Evolutionary conservation across 2,888 invertebrate species (phyloP).

Genomic region (Nematopogon swammerdamellus): DNA sequence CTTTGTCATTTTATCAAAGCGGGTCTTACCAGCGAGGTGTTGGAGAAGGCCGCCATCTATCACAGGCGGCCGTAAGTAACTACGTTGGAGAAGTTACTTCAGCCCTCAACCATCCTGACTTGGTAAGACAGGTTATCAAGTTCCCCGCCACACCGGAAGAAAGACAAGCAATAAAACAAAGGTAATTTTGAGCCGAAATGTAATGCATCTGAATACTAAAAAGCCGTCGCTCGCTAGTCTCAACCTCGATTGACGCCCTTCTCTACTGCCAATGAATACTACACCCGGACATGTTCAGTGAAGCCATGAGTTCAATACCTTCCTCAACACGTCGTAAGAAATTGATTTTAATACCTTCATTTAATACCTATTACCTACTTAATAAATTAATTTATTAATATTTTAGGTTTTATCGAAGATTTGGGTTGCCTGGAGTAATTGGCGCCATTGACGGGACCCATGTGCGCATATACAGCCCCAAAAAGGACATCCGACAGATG

Average conservation of each 20-base stretch:
- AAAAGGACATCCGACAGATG: background rate
- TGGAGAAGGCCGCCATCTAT: conserved; percentile 8
- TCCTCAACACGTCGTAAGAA: background rate
- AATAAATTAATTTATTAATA: background rate
- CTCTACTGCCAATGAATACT: no score
- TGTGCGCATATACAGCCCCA: background rate
- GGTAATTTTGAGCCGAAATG: background rate
- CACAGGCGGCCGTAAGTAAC: conserved; percentile 3
- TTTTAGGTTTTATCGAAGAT: background rate
- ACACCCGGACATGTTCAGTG: no score
- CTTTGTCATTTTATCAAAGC: conserved; percentile 11
- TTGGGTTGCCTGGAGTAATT: conserved; percentile 6
- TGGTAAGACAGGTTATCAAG: background rate
- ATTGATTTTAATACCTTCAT: background rate
- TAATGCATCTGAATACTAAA: no score
- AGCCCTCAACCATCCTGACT: background rate
- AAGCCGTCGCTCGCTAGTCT: no score
- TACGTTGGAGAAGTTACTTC: background rate
- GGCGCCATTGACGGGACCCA: conserved; percentile 10
- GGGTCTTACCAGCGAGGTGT: conserved; percentile 10
- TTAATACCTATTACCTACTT: background rate
- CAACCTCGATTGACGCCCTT: no score
- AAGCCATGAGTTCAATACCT: no score
- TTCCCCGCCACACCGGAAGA: background rate
- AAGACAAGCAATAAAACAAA: background rate